phyloP scores from a whole-genome alignment of 2,113 vertebrate genomes.

The Ramphastos sulfuratus region DNA sequence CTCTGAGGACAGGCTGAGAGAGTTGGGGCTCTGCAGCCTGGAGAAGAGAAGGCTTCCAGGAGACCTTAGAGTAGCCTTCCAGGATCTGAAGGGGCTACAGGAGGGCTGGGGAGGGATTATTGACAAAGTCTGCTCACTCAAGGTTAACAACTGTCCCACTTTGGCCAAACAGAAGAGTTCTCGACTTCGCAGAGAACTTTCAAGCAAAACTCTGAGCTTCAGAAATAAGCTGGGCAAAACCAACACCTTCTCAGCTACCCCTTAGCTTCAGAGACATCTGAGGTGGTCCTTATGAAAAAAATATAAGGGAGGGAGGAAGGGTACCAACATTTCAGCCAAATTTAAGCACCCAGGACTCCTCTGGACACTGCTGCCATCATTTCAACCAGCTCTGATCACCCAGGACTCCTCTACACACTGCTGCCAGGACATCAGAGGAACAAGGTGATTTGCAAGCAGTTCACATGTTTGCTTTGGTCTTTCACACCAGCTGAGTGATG shows the following conservation, averaged over 20 bases:
- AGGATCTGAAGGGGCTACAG: too few species aligned
- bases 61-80: too few species aligned
- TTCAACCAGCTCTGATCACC: not conserved
- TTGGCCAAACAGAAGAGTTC: not conserved
- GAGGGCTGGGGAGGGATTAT: too few species aligned
- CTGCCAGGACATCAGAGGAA: not conserved
- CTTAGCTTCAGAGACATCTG: not conserved
- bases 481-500: not conserved
- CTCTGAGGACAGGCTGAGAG: too few species aligned
- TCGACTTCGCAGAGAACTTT: not conserved
- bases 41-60: too few species aligned
- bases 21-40: too few species aligned
- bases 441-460: not conserved
- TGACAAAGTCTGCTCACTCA: not conserved
- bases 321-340: not conserved
- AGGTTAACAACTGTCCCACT: constrained; percentile 9
- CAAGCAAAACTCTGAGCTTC: not conserved
- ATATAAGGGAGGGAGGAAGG: fast-evolving
- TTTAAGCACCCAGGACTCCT: too few species aligned
- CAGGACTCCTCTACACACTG: not conserved
- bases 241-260: not conserved
- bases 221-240: not conserved
- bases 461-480: not conserved
- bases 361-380: fast-evolving
- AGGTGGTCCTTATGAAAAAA: not conserved